Percentiles rank a stretch among this genome's conserved stretches.
Conservation (phyloP, 2,113 vertebrate species). For the Sinosuthora webbiana region DNA sequence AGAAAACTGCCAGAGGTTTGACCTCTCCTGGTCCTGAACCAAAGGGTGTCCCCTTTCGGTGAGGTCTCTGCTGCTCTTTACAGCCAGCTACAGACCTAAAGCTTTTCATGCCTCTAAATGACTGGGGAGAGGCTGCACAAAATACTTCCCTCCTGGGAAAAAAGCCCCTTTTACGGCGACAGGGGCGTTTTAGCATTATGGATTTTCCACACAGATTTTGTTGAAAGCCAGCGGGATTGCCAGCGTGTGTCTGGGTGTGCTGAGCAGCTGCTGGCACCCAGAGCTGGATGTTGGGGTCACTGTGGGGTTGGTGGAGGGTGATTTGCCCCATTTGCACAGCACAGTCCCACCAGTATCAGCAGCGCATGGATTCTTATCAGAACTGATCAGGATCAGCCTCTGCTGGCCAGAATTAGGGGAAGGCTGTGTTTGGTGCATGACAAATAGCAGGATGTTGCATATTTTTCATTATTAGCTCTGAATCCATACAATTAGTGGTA, state of each 20-base stretch:
- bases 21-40: neutral
- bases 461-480: neutral
- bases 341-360: neutral
- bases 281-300: slow-evolving; percentile 3
- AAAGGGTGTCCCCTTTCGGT: neutral
- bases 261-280: slow-evolving; percentile 24
- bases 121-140: neutral
- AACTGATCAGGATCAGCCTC: neutral
- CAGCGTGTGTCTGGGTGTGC: neutral
- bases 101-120: neutral
- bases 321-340: slow-evolving; percentile 9
- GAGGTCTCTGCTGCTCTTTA: neutral
- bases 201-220: neutral
- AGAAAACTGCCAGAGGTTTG: accelerated
- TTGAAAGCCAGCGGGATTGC: slow-evolving; percentile 16
- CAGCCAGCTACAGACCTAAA: neutral
- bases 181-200: neutral
- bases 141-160: neutral
- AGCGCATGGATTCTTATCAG: neutral
- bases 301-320: neutral
- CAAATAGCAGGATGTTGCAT: neutral
- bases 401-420: neutral
- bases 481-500: neutral
- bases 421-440: neutral
- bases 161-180: neutral